These are phyloP conservation scores for Orbicella faveolata DNA, from an alignment of 64 coral and sea anemone genomes.

Conservation along the genomic window DNA sequence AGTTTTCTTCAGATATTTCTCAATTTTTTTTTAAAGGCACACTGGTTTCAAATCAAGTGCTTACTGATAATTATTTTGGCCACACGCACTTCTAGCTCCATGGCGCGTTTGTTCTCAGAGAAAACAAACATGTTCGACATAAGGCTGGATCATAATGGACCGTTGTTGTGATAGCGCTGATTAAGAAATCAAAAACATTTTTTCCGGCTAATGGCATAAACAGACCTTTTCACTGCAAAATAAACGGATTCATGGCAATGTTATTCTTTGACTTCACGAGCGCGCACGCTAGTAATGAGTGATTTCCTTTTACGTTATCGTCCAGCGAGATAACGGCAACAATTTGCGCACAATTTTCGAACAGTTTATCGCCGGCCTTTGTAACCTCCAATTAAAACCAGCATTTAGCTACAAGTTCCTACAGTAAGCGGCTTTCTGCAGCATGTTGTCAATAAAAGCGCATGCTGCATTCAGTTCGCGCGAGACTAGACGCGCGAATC, in stretches of 20 bases:
- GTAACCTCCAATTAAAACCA: neutral
- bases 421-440: neutral
- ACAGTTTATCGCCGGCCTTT: conserved; percentile 25
- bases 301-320: conserved; percentile 39
- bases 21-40: neutral
- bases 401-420: neutral
- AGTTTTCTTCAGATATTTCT: neutral
- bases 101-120: conserved; percentile 36
- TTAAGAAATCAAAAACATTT: conserved; percentile 50
- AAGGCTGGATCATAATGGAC: conserved; percentile 22
- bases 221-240: conserved; percentile 28
- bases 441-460: neutral
- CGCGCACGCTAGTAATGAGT: conserved; percentile 16
- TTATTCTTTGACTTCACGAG: conserved; percentile 32
- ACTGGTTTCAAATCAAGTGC: neutral
- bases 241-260: conserved; percentile 23
- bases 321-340: conserved; percentile 13
- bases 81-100: conserved; percentile 10
- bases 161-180: conserved; percentile 47
- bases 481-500: neutral
- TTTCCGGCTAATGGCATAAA: conserved; percentile 51
- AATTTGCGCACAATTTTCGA: conserved; percentile 42
- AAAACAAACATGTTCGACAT: conserved; percentile 27
- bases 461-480: neutral
- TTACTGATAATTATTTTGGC: neutral